Evolutionary conservation across 2,113 vertebrate species (phyloP).

Genomic region (Abramis brama): DNA sequence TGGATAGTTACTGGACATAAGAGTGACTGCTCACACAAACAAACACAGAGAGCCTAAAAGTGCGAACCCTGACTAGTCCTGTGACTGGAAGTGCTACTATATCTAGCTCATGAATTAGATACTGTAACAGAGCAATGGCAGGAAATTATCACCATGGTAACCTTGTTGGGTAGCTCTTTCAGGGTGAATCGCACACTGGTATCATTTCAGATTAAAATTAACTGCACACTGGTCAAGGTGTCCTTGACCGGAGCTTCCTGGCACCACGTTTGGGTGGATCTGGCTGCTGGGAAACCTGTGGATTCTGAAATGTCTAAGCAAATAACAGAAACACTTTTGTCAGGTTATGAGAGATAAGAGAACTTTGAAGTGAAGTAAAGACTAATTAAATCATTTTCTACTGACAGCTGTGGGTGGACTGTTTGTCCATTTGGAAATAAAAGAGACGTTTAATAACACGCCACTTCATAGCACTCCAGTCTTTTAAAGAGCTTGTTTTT

Average conservation of each 20-base stretch:
- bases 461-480: slow-evolving; percentile 3
- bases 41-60: slow-evolving; percentile 20
- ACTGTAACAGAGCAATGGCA: slow-evolving; percentile 35
- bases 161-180: slow-evolving; percentile 27
- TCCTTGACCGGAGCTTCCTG: slow-evolving; percentile 42
- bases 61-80: slow-evolving; percentile 8
- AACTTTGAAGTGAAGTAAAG: slow-evolving; percentile 21
- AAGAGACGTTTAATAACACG: neutral
- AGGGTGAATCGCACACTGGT: slow-evolving; percentile 40
- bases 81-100: slow-evolving; percentile 52
- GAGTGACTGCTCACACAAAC: slow-evolving; percentile 29
- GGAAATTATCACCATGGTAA: slow-evolving; percentile 40
- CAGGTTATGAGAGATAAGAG: slow-evolving; percentile 35
- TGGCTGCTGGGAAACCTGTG: slow-evolving; percentile 46
- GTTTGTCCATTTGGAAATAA: neutral
- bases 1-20: slow-evolving; percentile 45
- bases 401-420: neutral
- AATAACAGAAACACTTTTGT: slow-evolving; percentile 46
- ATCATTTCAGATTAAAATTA: slow-evolving; percentile 45
- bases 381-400: neutral
- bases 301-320: slow-evolving; percentile 34
- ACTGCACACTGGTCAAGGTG: slow-evolving; percentile 46
- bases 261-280: slow-evolving; percentile 41
- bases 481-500: neutral
- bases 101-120: slow-evolving; percentile 33